Evolutionary conservation across 2,797 vertebrate genomes (phyloP), one percentile per base, ranked within the genome.

Genomic region (Myotis pilosus): DNA sequence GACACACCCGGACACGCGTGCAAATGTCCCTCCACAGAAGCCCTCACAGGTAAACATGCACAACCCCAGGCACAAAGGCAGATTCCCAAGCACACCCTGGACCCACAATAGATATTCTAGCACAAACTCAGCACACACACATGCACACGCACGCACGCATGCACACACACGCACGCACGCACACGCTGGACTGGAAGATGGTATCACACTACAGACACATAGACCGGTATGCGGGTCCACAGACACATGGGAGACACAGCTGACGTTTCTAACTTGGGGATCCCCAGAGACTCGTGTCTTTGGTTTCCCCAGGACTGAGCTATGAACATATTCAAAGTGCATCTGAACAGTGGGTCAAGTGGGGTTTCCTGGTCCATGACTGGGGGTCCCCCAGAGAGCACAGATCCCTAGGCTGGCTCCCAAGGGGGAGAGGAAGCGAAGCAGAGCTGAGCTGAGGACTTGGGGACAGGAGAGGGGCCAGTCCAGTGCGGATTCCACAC

Each of bases 131-230:
- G 38, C 36, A 62, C 20, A 33, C 1, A 28, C 8, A 2, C 72
- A 15, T 55, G 4, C 28, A 3, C 0, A 4, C 25, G 3, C 0
- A 1, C 41, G 20, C 44, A 44, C 44, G 10, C 44, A 44, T 10
- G 10, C 51, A 22, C 19, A 8, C 20, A 8, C 53, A n/a, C 38
- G 38, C 38, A 6, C 38, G 6, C 38, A 38, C 5, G 38, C 38
- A 3, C 9, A 9, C n/a, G 8, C 8, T 49, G 51, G 38, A 30
- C 38, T 11, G 3, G 12, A n/a, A 51, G 47, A 36, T 10, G 6
- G 0, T 2, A 41, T 17, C 71, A 60, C 19, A 15, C 20, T 15
- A 12, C 17, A 33, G 28, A 25, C 5, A 38, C 22, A 5, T 5
- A 53, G 62, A 51, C 87, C 41, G 72, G 53, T 2, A 2, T 5